phyloP scores from a whole-genome alignment of 2,888 invertebrate species.

The Priocnemis perturbator region DNA sequence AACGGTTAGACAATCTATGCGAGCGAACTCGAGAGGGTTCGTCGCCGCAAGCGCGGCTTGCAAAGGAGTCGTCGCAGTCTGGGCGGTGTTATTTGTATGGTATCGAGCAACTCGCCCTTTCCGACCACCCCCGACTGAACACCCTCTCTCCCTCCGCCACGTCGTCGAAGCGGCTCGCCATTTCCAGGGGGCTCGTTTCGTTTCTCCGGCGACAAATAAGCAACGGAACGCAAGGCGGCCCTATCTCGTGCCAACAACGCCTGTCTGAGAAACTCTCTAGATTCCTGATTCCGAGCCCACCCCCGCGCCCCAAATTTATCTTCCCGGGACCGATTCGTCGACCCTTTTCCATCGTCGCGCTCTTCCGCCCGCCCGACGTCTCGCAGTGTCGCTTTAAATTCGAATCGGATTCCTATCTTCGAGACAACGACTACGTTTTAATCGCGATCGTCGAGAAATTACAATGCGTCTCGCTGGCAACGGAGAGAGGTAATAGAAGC shows the following conservation, averaged over 20 bases:
- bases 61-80: conserved; percentile 43
- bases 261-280: conserved; percentile 51
- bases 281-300: conserved; percentile 55
- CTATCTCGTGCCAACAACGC: conserved; percentile 53
- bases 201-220: conserved; percentile 65
- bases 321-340: conserved; percentile 43
- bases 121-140: not conserved
- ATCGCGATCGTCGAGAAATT: conserved; percentile 27
- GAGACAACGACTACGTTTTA: conserved; percentile 32
- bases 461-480: not conserved
- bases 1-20: conserved; percentile 37
- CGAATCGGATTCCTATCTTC: conserved; percentile 46
- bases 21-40: conserved; percentile 41
- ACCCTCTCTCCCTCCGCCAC: conserved; percentile 2
- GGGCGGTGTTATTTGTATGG: conserved; percentile 61
- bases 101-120: conserved; percentile 52
- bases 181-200: conserved; percentile 58
- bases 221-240: conserved; percentile 58
- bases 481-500: conserved; percentile 1
- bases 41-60: conserved; percentile 37
- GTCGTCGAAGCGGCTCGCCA: conserved; percentile 38
- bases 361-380: conserved; percentile 12
- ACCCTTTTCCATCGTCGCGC: conserved; percentile 22
- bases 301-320: conserved; percentile 53
- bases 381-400: conserved; percentile 48